Percentiles rank a stretch among this genome's conserved stretches.
Conservation (phyloP, 2,113 vertebrate species). For the Falcunculus frontatus region DNA sequence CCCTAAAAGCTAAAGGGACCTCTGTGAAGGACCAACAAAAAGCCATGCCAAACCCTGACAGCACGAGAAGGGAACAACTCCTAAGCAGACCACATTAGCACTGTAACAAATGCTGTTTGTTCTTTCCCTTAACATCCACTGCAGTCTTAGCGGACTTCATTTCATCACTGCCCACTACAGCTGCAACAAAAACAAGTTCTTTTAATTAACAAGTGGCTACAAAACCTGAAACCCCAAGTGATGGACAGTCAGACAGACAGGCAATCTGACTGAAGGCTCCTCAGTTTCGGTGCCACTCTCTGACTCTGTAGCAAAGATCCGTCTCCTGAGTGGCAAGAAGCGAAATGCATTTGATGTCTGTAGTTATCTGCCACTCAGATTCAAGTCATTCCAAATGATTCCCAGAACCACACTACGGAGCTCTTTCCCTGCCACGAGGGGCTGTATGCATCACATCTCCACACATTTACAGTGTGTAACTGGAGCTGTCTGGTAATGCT, state of each 20-base stretch:
- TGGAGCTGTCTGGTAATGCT: slow-evolving; percentile 15
- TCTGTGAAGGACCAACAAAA: neutral
- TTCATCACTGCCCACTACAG: neutral
- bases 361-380: neutral
- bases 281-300: neutral
- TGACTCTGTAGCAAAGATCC: neutral
- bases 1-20: neutral
- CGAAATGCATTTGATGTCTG: slow-evolving; percentile 7
- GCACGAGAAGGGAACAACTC: neutral
- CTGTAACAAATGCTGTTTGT: neutral
- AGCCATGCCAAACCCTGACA: neutral
- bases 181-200: neutral
- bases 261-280: neutral
- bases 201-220: neutral
- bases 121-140: neutral
- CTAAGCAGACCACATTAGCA: rapidly evolving
- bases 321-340: neutral
- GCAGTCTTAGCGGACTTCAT: neutral
- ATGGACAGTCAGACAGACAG: neutral
- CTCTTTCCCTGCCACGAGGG: neutral
- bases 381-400: neutral
- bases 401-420: neutral
- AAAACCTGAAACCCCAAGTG: neutral
- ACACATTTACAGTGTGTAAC: neutral
- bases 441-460: neutral